Base-by-base conservation (phyloP, 2,797 vertebrate genomes). In the Allobates femoralis region DNA sequence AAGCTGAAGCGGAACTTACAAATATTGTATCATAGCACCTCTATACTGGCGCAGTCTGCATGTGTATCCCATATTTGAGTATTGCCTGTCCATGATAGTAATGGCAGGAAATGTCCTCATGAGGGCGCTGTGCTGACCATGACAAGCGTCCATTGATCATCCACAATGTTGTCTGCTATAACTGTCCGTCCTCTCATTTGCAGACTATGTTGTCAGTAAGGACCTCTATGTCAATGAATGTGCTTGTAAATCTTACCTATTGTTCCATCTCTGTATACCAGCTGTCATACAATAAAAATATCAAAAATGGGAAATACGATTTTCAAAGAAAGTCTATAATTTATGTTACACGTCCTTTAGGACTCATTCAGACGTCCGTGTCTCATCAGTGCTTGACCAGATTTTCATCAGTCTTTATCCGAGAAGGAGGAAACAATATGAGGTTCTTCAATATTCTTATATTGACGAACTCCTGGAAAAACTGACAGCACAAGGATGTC, bases 201-300 rank as follows among this genome's bases (percentile, higher is more conserved):
- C 79, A 86, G 79, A 75, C 71, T 86, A 79, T 86, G 75, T 58
- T 21, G 23, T 85, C 30, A 51, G 37, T 86, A 86, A 51, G 81
- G 86, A 83, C 58, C 60, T 19, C 74, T 75, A 19, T 71, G 62
- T 37, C 82, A 79, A n/a, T 71, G 34, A 83, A 79, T 83, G 74
- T 83, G 81, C 86, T 83, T 87, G 86, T 83, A 83, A 87, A 66
- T 77, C 53, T 78, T 78, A 79, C 79, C 60, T 87, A 58, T 83
- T 87, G 74, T 87, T 83, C 55, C 86, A 86, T 81, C 86, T 73
- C 6, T 83, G 86, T 87, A 83, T 79, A 83, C 81, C 79, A 83
- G 71, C 73, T 83, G 86, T 87, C 81, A 83, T 82, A 81, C 83
- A 87, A 87, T 86, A 86, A 87, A 82, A 83, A 50, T 69, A 83